Evolutionary conservation across 2,888 invertebrate species (phyloP), one percentile per base, ranked within the genome.

Genomic region (Syrista parreyssii): DNA sequence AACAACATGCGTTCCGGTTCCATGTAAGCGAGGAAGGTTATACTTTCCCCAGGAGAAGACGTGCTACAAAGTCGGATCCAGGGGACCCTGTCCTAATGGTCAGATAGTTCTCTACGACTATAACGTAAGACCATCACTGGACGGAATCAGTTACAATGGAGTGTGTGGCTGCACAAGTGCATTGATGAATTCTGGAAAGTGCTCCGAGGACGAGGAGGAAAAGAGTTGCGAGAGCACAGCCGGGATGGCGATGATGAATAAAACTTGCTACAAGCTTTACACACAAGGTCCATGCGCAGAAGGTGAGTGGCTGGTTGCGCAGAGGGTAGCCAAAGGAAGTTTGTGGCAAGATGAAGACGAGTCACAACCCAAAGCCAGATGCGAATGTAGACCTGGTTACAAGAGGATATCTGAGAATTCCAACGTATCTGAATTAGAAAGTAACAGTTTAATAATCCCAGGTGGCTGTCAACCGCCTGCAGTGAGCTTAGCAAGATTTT

Each of bases 31-130:
- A 36, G 96, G 96, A 9, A 93, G 96, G 11, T 93, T 97, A 9
- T 97, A 96, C 90, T 96, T 96, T 85, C 95, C 96, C 0, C 93
- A 93, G 73, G 94, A 95, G 68, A 93, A 95, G 68, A 94, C 94
- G 1, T 97, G 97, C 90, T 96, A 96, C 92, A 93, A 95, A 77
- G 95, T 97, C 12, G 97, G 97, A 0, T 93, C 95, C 0, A 93
- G 93, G 36, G 97, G 96, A 35, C 97, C 97, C 0, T 97, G 97
- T 84, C 92, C 94, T 0, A 90, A 92, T 11, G 95, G 96, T 1
- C 95, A 96, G 87, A 94, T 97, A 12, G 95, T 97, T 4, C 94
- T 96, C 0, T 97, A 96, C 89, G 97, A 97, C 92, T 95, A 96
- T 86, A 95, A 95, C 32, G 95, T 95, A 0, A 92, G 96, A 1